Evolutionary conservation across 1,140 invertebrate genomes (phyloP), one percentile per base, ranked within the genome.

Genomic region (Daktulosphaira vitifoliae): DNA sequence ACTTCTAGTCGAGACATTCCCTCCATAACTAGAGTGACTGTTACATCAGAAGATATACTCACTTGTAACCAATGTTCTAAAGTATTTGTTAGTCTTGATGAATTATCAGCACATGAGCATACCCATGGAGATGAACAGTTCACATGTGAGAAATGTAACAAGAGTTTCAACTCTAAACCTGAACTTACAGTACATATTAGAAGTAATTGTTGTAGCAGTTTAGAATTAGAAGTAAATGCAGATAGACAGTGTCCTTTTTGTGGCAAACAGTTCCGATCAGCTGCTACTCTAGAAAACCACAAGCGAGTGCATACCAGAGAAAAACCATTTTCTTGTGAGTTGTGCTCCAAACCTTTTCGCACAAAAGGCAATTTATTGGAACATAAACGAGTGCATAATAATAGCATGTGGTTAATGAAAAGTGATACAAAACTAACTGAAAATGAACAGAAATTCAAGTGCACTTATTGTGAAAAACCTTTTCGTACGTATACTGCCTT

Each of bases 401-500:
- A 44, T 38, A 59, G 23, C 11, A 6, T 59, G 20, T 59, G 54
- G 39, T 3, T 26, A 3, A 29, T 44, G n/a, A 59, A 59, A 22
- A 46, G 4, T 22, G n/a, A 44, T 22, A 11, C 15, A 13, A 56
- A 42, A 20, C 38, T 16, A 9, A n/a, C 1, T 16, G 50, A 70
- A 70, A 69, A 86, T 1, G 89, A 92, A 69, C 89, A 90, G 72
- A 82, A 86, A 2, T 95, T 94, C 75, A 88, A 85, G 5, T 96
- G 92, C 76, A 83, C 83, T 59, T 84, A 90, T 8, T 96, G 92
- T 75, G 84, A 84, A 39, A 82, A 88, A 65, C 87, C 84, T 1
- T 96, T 95, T 71, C 90, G 90, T 6, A 94, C 94, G 77, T 95
- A 96, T 72, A 91, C 94, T 74, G 91, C 95, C 2, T 76, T 95